Evolutionary conservation across 2,113 vertebrate species (phyloP), one percentile per base, ranked within the genome.

Genomic region (Pleuronectes platessa): DNA sequence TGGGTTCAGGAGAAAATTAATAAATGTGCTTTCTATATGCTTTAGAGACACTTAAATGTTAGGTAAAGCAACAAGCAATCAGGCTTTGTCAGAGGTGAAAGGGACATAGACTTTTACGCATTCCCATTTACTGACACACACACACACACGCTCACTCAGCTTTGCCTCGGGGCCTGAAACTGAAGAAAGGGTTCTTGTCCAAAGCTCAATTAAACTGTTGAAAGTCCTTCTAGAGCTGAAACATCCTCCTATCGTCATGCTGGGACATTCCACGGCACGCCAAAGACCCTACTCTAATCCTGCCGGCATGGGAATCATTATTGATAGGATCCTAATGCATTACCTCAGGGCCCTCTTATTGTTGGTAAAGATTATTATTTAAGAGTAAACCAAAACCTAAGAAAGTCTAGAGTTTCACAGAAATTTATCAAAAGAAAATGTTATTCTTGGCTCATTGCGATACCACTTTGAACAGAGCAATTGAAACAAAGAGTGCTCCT

Each of bases 371-470:
- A 94, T 93, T 94, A 94, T 94, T 94, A 90, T 90, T 95, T 92
- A 94, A 93, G 92, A 93, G 93, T 93, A 90, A 94, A 92, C 90
- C 88, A 89, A 94, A 94, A 93, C 93, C 87, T 80, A 76, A 83
- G 89, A 93, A 92, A 81, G 89, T 88, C 90, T 94, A 59, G 42
- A 74, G 91, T 94, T 94, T 93, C 92, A 91, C 86, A 92, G 90
- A 94, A 92, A 92, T 92, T 88, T 91, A 94, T 93, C 94, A 93
- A 94, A 93, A 93, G 92, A 94, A 94, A 95, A 94, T 94, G 93
- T 95, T 94, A 91, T 94, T 93, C 90, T 94, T 94, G 94, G 93
- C 93, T 90, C 7, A 54, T 80, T 35, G 84, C 77, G 79, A 92
- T 86, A 91, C 87, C 79, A 86, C 90, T 94, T 92, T 92, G 90